Evolutionary conservation across 2,797 vertebrate species (phyloP).

Genomic region (Acanthis flammea): DNA sequence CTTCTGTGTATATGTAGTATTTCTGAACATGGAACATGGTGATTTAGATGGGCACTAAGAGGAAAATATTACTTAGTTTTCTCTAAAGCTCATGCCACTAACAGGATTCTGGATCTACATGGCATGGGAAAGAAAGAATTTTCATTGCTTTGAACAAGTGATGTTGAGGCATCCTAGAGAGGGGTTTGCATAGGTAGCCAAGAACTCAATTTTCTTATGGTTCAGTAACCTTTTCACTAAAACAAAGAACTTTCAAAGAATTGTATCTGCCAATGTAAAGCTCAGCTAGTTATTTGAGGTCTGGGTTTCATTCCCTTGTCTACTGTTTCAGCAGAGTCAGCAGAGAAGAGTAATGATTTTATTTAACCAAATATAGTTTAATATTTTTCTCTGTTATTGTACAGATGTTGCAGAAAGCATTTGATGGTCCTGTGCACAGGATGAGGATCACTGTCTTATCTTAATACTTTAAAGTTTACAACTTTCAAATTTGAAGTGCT

Average conservation of each 20-base stretch:
- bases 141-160: neutral
- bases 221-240: neutral
- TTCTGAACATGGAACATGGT: neutral
- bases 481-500: neutral
- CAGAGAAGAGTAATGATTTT: neutral
- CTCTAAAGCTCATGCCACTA: too few relatives aligned
- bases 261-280: neutral
- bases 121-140: neutral
- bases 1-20: neutral
- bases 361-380: neutral
- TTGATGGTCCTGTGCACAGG: neutral
- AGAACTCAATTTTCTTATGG: neutral
- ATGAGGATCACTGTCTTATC: neutral
- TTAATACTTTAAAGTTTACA: neutral
- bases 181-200: neutral
- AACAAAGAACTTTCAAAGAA: slow-evolving; percentile 1
- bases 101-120: neutral
- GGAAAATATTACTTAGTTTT: neutral
- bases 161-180: neutral
- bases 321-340: neutral
- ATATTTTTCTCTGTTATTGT: neutral
- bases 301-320: neutral
- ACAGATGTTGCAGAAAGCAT: neutral
- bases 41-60: neutral
- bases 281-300: neutral